Base-by-base conservation (phyloP, 2,113 vertebrate species). In the Etheostoma cragini region DNA sequence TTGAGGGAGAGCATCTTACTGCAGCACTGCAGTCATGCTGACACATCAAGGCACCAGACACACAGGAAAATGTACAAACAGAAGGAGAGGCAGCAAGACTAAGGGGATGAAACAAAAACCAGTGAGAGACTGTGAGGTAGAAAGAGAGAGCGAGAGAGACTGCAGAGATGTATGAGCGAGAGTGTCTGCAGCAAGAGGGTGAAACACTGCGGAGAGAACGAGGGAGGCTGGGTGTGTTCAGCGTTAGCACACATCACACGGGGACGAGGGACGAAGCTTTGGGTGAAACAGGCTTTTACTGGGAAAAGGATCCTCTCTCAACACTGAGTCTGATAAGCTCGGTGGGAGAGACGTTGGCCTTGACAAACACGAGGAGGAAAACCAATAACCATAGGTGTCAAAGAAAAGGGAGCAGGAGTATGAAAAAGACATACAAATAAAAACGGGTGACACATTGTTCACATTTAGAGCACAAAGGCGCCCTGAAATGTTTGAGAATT, bases 121-220 rank as follows among this genome's bases (percentile, higher is more conserved):
- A 2, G 22, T 14, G 67, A 67, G 65, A 72, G 21, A 76, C 8
- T 17, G 42, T 8, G 50, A 80, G 58, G 47, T 14, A 0, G 67
- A 60, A 45, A 26, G 52, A 53, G 50, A 17, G 45, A 26, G 46
- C 16, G 60, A 58, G 75, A 84, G 16, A 60, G 78, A 85, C 86
- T 87, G 90, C 86, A 83, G 90, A 76, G 70, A 84, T 58, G 38
- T 42, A 49, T 72, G 83, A 83, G 83, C 49, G 79, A 82, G 76
- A 22, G 64, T 22, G 84, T 87, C 85, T 91, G 85, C 88, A 85
- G 81, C 60, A 57, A 58, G 84, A 75, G 56, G 72, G 54, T 58
- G 86, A 84, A 79, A 78, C 76, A 89, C 87, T 88, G 90, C 88
- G 86, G 87, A 82, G 83, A 46, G 54, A 45, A 53, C 22, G 69